Conservation (phyloP, 2,797 vertebrate genomes). For the Natrix natrix region DNA sequence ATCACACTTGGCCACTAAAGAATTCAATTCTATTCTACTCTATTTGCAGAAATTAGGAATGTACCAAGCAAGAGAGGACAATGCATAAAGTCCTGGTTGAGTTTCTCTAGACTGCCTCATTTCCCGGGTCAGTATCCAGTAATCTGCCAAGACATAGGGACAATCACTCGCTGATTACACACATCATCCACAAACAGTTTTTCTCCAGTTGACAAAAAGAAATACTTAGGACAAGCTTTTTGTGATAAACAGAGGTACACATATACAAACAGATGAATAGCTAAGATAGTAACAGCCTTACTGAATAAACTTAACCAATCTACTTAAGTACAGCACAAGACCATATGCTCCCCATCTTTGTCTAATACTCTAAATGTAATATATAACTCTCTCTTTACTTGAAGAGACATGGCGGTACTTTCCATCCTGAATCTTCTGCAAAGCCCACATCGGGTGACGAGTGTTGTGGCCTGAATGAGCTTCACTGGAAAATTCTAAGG, state of each 20-base stretch:
- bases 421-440: background rate
- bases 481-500: background rate
- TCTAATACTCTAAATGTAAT: background rate
- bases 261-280: background rate
- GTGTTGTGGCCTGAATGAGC: background rate
- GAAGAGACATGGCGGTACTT: background rate
- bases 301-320: background rate
- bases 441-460: background rate
- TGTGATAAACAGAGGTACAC: background rate
- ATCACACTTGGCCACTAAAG: too few relatives aligned
- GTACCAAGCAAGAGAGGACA: background rate
- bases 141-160: background rate
- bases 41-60: background rate
- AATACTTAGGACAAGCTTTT: background rate
- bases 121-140: background rate
- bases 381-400: background rate
- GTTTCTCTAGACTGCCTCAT: background rate
- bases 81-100: background rate
- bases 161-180: background rate
- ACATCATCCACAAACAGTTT: background rate
- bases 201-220: background rate
- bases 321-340: background rate
- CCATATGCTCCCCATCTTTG: rapidly evolving
- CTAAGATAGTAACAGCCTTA: background rate
- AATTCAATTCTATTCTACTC: too few relatives aligned